Conservation (phyloP, 1,140 invertebrate genomes). For the Zaprionus gabonicus region DNA sequence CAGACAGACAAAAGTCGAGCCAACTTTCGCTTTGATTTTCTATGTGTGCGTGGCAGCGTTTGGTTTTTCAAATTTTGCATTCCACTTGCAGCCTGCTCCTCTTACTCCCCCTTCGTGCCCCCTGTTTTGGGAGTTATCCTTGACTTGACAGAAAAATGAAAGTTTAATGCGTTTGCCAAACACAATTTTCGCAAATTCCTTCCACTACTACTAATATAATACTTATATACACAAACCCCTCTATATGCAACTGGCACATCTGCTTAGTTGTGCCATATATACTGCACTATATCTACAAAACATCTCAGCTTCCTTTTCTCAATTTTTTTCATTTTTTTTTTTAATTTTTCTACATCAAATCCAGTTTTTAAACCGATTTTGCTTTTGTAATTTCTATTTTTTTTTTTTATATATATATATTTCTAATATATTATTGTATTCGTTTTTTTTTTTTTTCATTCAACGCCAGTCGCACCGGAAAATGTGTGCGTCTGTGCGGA, state of each 20-base stretch:
- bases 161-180: conserved; percentile 84
- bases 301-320: background rate
- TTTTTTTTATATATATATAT: background rate
- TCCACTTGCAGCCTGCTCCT: conserved; percentile 17
- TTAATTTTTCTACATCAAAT: conserved; percentile 50
- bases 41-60: background rate
- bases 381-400: conserved; percentile 21
- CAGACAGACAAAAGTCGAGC: conserved; percentile 64
- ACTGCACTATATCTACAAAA: background rate
- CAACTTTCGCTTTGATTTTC: conserved; percentile 83
- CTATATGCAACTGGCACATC: conserved; percentile 1
- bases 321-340: conserved; percentile 28
- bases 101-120: background rate
- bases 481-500: conserved; percentile 84
- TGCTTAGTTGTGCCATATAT: background rate
- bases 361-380: conserved; percentile 56
- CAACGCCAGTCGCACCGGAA: conserved; percentile 57
- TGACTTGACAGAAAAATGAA: conserved; percentile 82
- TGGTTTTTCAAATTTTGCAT: conserved; percentile 55
- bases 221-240: background rate
- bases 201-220: conserved; percentile 17
- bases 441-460: conserved; percentile 39
- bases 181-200: conserved; percentile 77
- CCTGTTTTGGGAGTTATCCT: conserved; percentile 53
- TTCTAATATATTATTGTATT: conserved; percentile 18